These are phyloP conservation scores for Dryococelus australis DNA, from an alignment of 2,888 invertebrate species.

Conservation along the genomic window DNA sequence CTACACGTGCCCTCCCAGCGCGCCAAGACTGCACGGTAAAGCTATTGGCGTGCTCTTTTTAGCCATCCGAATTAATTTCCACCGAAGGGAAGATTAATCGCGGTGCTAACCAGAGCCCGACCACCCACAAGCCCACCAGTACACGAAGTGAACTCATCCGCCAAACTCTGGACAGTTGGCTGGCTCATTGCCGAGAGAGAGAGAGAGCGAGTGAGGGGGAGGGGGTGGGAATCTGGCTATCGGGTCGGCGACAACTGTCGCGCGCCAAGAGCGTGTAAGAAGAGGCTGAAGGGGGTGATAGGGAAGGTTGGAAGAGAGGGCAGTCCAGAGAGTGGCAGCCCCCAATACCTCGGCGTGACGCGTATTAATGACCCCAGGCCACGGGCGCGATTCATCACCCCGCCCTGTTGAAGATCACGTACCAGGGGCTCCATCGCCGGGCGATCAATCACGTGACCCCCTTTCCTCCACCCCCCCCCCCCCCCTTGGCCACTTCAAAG, in stretches of 20 bases:
- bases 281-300: background rate
- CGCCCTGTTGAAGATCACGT: conserved; percentile 50
- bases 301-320: background rate
- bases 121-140: no score
- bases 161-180: background rate
- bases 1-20: no score
- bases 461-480: background rate
- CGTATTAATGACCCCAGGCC: conserved; percentile 59
- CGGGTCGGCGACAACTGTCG: conserved; percentile 13
- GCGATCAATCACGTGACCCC: background rate
- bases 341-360: conserved; percentile 55
- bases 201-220: conserved; percentile 18
- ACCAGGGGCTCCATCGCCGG: conserved; percentile 6
- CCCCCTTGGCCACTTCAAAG: no score
- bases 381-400: conserved; percentile 60
- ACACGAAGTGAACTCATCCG: no score
- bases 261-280: conserved; percentile 18
- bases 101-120: no score
- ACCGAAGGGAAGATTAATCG: no score
- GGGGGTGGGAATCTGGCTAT: background rate
- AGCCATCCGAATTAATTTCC: no score
- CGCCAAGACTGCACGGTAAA: no score
- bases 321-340: conserved; percentile 19
- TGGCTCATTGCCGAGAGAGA: background rate
- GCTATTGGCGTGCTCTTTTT: no score